phyloP scores from a whole-genome alignment of 2,888 invertebrate genomes.

The Tachystola acroxantha region DNA sequence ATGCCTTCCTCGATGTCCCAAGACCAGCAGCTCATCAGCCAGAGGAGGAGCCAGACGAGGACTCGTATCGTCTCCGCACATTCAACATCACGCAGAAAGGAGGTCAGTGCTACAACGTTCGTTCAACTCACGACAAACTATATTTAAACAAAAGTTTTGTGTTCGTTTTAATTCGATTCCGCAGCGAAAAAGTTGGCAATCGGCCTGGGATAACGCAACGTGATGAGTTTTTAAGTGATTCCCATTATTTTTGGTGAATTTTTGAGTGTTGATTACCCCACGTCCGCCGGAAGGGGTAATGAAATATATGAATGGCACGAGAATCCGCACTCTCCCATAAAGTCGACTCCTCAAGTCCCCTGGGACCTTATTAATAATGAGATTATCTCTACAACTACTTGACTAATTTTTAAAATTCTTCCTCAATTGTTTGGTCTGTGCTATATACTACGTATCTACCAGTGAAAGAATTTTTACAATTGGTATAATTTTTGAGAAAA shows the following conservation, averaged over 20 bases:
- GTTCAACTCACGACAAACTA: constrained; percentile 50
- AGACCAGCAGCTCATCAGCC: constrained; percentile 40
- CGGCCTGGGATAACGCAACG: constrained; percentile 5
- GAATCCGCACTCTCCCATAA: too few species aligned
- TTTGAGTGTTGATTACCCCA: constrained; percentile 14
- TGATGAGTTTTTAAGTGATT: constrained; percentile 33
- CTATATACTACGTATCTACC: too few species aligned
- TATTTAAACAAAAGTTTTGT: constrained; percentile 50
- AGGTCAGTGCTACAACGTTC: constrained; percentile 76
- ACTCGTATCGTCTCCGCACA: constrained; percentile 92
- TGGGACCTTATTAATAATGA: too few species aligned
- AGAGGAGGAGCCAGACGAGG: constrained; percentile 86
- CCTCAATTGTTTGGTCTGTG: too few species aligned
- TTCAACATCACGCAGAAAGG: constrained; percentile 96
- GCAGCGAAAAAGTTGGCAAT: constrained; percentile 24
- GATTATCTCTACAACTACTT: too few species aligned
- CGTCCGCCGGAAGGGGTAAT: constrained; percentile 7
- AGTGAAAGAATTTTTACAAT: too few species aligned
- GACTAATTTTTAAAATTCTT: too few species aligned
- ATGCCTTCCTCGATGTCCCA: constrained; percentile 85
- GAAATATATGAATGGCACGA: too few species aligned
- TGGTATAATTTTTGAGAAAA: too few species aligned
- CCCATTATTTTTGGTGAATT: constrained; percentile 16
- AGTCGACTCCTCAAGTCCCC: too few species aligned
- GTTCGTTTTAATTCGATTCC: constrained; percentile 49